A percentile compares a stretch with the other conserved stretches of the same genome.
Conservation (phyloP, 1,140 invertebrate genomes). For the Pantala flavescens region DNA sequence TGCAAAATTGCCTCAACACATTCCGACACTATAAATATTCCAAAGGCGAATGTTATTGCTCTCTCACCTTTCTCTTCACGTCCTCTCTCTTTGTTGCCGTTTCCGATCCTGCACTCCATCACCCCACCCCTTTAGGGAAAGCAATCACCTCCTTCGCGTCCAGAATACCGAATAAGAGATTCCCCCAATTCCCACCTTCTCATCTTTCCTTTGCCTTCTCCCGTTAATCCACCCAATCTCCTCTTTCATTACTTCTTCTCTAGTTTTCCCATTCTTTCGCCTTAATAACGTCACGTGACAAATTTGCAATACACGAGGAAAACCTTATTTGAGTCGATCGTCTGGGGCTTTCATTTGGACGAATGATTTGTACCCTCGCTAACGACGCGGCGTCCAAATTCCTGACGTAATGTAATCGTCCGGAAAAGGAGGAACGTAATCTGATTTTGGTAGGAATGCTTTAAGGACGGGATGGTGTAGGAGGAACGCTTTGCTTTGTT, state of each 20-base stretch:
- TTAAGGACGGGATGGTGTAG: too few relatives aligned
- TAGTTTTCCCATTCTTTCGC: neutral
- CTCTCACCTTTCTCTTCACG: neutral
- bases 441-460: too few relatives aligned
- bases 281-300: too few relatives aligned
- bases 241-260: neutral
- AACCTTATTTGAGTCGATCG: too few relatives aligned
- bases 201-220: slow-evolving; percentile 11
- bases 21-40: neutral
- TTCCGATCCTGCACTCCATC: neutral
- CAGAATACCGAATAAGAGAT: neutral
- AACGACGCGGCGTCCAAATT: too few relatives aligned
- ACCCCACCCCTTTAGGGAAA: neutral
- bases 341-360: too few relatives aligned
- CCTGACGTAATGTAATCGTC: too few relatives aligned
- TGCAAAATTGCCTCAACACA: neutral
- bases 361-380: too few relatives aligned
- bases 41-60: neutral
- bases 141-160: neutral
- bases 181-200: slow-evolving; percentile 3
- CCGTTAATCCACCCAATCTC: neutral
- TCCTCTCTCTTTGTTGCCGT: neutral
- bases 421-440: too few relatives aligned
- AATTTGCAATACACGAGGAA: too few relatives aligned
- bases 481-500: too few relatives aligned